Percentiles rank a stretch among this genome's conserved stretches.
phyloP scores from a whole-genome alignment of 2,888 invertebrate species.

The Drosophila setosimentum region DNA sequence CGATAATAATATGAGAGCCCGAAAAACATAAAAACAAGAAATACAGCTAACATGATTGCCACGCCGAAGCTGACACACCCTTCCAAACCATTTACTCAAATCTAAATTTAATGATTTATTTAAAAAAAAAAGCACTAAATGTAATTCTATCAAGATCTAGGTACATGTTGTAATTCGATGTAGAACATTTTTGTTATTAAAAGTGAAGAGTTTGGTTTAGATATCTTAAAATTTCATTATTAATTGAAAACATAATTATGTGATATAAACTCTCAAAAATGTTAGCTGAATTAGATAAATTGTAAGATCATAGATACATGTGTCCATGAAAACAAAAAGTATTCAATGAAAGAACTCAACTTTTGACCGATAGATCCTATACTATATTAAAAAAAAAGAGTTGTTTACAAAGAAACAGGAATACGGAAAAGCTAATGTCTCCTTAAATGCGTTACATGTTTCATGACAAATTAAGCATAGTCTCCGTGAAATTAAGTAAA shows the following conservation, averaged over 20 bases:
- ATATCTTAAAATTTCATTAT: background rate
- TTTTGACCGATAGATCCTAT: background rate
- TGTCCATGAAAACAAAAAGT: background rate
- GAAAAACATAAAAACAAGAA: slow-evolving; percentile 34
- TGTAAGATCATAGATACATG: background rate
- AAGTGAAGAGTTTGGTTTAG: background rate
- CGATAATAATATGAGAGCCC: slow-evolving; percentile 70
- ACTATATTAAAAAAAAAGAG: background rate
- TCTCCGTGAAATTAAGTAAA: background rate
- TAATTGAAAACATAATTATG: background rate
- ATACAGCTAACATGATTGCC: background rate
- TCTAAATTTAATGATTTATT: background rate
- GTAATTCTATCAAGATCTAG: background rate
- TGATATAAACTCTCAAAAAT: background rate
- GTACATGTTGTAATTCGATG: background rate
- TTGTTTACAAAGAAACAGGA: background rate
- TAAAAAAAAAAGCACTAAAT: background rate
- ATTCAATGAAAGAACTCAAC: background rate
- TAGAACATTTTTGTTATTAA: background rate
- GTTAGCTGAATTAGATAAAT: background rate
- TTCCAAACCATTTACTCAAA: background rate
- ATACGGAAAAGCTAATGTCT: background rate
- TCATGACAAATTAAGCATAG: background rate
- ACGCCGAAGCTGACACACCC: slow-evolving; percentile 4
- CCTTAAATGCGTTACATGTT: background rate